Evolutionary conservation across 2,113 vertebrate genomes (phyloP).

Genomic region (Spermophilus dauricus): DNA sequence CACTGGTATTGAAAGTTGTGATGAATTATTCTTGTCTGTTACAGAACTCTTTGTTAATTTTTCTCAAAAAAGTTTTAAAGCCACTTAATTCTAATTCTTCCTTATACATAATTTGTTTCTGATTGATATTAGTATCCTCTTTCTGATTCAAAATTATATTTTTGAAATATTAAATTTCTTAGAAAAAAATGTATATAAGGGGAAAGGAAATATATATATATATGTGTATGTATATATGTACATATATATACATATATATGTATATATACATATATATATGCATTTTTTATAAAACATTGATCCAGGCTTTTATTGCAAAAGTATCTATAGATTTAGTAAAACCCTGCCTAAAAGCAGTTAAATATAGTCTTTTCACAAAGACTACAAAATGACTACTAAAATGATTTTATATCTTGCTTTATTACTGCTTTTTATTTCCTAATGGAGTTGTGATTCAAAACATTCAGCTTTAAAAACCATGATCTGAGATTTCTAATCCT

Average conservation of each 20-base stretch:
- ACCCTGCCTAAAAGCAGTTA: conserved; percentile 46
- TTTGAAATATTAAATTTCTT: conserved; percentile 57
- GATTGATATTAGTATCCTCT: not conserved
- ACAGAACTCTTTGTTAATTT: not conserved
- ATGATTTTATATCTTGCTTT: conserved; percentile 64
- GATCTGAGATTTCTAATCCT: conserved; percentile 74
- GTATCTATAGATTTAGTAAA: conserved; percentile 79
- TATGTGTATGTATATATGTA: not conserved
- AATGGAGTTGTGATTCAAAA: conserved; percentile 71
- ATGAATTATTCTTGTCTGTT: not conserved
- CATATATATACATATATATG: not conserved
- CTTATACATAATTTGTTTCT: conserved; percentile 45
- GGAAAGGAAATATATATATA: not conserved
- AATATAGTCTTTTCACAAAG: conserved; percentile 64
- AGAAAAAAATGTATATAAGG: conserved; percentile 46
- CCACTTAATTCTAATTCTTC: not conserved
- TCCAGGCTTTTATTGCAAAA: conserved; percentile 60
- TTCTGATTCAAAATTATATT: conserved; percentile 56
- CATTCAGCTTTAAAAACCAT: conserved; percentile 74
- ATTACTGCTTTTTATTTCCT: conserved; percentile 48
- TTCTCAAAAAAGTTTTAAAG: not conserved
- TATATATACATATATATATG: too few relatives aligned
- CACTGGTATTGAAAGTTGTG: not conserved
- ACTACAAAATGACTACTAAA: conserved; percentile 48
- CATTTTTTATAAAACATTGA: conserved; percentile 53